phyloP scores from a whole-genome alignment of 2,113 vertebrate species.

The Oxyura jamaicensis region DNA sequence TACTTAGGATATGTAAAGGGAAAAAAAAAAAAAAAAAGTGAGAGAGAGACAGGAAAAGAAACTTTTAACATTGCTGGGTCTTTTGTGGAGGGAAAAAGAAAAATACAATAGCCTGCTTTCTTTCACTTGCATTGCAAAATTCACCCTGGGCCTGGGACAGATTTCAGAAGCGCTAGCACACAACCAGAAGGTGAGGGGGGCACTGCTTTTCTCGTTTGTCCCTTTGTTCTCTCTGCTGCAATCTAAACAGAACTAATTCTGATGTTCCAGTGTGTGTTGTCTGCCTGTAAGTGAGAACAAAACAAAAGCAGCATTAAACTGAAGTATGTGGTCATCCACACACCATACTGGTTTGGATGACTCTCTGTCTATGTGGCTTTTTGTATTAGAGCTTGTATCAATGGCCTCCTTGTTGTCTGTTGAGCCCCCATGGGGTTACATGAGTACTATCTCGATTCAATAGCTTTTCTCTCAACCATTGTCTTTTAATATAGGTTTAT shows the following conservation, averaged over 20 bases:
- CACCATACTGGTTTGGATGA: conserved; percentile 73
- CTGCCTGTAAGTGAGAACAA: conserved; percentile 69
- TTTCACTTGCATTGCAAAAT: background rate
- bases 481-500: conserved; percentile 81
- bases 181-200: background rate
- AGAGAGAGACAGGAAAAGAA: background rate
- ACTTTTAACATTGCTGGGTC: background rate
- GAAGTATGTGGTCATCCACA: conserved; percentile 74
- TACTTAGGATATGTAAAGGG: background rate
- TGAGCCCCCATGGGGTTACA: conserved; percentile 76
- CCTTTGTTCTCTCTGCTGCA: conserved; percentile 35
- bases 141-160: background rate
- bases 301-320: conserved; percentile 81
- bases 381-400: conserved; percentile 73
- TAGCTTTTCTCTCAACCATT: conserved; percentile 78
- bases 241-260: conserved; percentile 75
- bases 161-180: background rate
- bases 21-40: rapidly evolving
- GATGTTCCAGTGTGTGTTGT: conserved; percentile 67
- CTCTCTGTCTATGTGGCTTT: conserved; percentile 73
- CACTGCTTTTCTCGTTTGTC: background rate
- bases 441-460: conserved; percentile 80
- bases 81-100: background rate
- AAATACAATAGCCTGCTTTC: background rate
- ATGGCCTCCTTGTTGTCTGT: conserved; percentile 82